Percentiles rank a stretch among this genome's conserved stretches.
Evolutionary conservation across 1,140 invertebrate species (phyloP).

Genomic region (Triops longicaudatus): DNA sequence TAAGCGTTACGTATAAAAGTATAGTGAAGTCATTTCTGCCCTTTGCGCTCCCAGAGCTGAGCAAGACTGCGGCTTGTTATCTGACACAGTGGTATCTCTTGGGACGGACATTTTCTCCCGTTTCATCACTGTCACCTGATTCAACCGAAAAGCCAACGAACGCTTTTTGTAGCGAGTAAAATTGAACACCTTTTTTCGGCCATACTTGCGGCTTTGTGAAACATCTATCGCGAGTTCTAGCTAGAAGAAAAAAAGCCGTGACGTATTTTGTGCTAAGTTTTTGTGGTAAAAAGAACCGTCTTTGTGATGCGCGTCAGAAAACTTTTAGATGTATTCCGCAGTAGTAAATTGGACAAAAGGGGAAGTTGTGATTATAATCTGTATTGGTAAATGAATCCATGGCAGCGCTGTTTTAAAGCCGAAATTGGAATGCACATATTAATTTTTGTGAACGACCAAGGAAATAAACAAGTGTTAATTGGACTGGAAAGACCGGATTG

Average conservation of each 20-base stretch:
- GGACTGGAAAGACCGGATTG: background rate
- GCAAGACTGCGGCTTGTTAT: background rate
- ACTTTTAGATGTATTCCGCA: background rate
- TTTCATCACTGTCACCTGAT: background rate
- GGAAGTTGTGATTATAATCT: background rate
- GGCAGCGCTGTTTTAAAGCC: no score
- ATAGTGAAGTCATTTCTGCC: background rate
- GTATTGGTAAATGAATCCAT: no score
- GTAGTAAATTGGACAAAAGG: background rate
- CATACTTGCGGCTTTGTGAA: background rate
- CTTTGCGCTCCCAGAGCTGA: background rate
- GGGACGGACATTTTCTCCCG: background rate
- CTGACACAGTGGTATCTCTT: background rate
- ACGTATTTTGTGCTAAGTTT: background rate
- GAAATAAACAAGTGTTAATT: background rate
- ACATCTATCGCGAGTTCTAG: background rate
- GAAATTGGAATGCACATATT: background rate
- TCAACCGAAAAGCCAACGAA: no score
- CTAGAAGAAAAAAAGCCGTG: background rate
- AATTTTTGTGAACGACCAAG: background rate
- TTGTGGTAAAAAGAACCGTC: background rate
- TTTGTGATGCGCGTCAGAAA: background rate
- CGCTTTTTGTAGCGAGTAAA: no score
- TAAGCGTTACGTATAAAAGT: background rate
- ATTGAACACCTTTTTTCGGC: no score